Evolutionary conservation across 1,140 invertebrate species (phyloP), one percentile per base, ranked within the genome.

Genomic region (Pteromalus puparum): DNA sequence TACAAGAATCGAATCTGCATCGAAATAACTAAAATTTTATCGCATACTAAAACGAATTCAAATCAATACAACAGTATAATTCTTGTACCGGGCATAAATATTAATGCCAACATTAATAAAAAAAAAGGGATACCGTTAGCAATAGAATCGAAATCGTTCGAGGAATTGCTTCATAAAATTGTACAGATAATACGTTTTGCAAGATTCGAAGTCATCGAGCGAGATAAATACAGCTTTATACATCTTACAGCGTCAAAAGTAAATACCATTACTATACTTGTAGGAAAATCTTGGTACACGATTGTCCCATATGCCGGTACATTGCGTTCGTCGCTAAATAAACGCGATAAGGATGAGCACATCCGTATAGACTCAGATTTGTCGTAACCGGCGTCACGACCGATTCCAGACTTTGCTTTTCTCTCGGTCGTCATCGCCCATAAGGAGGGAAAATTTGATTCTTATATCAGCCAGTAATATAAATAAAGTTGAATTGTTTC

Each of bases 161-260:
- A 61, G 21, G 21, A 61, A 61, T 61, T n/a, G 53, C 53, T 61
- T 61, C 53, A 61, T 61, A 61, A 61, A 61, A 42, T 6, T 21
- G 53, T n/a, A 61, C 21, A 61, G 5, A 61, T 7, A 18, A 34
- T 53, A 24, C 24, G 9, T 70, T 28, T 70, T 28, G 26, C 18
- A 70, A 30, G 26, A 70, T 70, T 70, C 68, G 68, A 70, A 28
- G 68, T 70, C 67, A 28, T 70, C 26, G 67, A 70, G 24, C 67
- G 67, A 70, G 26, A 70, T 26, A 26, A 26, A 70, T 70, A 28
- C 67, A 28, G 10, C 7, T 13, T 26, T 70, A 18, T 65, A 65
- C 7, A 65, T 65, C 3, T 5, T 34, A 34, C 28, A 70, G 30
- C 34, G 72, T 38, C 5, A 38, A 74, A 42, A 74, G 72, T 74